Evolutionary conservation across 2,113 vertebrate genomes (phyloP).

Genomic region (Vidua macroura): DNA sequence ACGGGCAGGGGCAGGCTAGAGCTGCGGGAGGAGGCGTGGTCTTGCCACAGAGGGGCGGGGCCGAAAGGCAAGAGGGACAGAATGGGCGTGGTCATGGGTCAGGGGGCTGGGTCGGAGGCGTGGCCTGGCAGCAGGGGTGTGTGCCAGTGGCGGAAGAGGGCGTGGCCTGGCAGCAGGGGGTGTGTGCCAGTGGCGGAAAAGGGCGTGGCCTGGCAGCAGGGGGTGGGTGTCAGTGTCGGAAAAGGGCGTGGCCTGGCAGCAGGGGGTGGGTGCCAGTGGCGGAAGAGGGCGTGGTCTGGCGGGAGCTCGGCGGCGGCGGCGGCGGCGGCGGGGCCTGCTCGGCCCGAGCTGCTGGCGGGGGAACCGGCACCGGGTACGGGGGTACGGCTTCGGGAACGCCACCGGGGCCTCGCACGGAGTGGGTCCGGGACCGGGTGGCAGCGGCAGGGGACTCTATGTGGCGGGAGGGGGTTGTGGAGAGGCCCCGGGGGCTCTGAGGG

Average conservation of each 20-base stretch:
- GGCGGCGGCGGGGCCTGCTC: neutral
- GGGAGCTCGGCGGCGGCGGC: too few relatives aligned
- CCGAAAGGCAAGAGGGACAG: accelerated
- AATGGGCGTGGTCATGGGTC: neutral
- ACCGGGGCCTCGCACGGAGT: neutral
- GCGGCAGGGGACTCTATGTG: too few relatives aligned
- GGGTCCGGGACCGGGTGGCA: neutral
- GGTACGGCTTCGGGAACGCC: neutral
- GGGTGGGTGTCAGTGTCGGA: too few relatives aligned
- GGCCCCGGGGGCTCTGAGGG: too few relatives aligned
- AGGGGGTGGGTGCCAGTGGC: neutral
- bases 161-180: accelerated
- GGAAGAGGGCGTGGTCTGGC: neutral
- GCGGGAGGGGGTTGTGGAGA: too few relatives aligned
- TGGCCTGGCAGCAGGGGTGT: too few relatives aligned
- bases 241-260: neutral
- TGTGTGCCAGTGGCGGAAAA: too few relatives aligned
- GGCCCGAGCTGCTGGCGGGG: neutral
- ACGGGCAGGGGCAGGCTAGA: too few relatives aligned
- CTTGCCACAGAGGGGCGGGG: neutral
- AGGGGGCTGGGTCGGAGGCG: neutral
- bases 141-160: neutral
- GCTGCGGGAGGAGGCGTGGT: neutral
- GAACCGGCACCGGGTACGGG: neutral
- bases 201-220: accelerated